Percentiles rank a stretch among this genome's conserved stretches.
These are phyloP conservation scores for Beroe ovata DNA, from an alignment of 37 sponge, comb jelly and placozoan genomes.

Conservation along the genomic window DNA sequence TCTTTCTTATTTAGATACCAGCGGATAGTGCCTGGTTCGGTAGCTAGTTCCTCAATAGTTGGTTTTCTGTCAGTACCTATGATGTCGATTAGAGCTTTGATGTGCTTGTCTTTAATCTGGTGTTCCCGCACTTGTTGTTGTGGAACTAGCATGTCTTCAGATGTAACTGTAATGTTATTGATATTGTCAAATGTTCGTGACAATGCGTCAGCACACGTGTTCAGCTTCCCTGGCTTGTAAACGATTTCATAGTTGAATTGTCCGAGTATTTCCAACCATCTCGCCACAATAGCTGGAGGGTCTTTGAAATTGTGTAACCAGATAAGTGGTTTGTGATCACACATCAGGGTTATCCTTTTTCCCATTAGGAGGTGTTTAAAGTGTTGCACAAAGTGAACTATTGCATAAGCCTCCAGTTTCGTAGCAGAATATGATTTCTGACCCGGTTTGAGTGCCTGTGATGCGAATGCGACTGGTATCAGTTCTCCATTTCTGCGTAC, in stretches of 20 bases:
- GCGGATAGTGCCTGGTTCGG: background rate
- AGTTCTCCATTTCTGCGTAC: background rate
- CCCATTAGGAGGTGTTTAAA: background rate
- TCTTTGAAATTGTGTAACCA: background rate
- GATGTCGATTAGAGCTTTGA: background rate
- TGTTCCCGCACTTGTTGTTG: background rate
- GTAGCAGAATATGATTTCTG: slow-evolving; percentile 5
- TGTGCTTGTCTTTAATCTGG: background rate
- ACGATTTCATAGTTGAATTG: slow-evolving; percentile 10
- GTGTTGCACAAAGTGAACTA: slow-evolving; percentile 3
- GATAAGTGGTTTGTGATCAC: background rate
- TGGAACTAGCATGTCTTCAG: background rate
- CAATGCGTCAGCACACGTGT: background rate
- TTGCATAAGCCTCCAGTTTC: background rate
- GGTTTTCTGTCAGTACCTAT: background rate
- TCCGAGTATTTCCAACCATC: background rate
- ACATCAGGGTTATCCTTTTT: background rate
- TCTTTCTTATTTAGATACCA: background rate
- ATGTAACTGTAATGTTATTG: background rate
- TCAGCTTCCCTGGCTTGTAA: background rate
- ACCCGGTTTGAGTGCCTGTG: background rate
- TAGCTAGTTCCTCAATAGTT: background rate
- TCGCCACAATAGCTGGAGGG: background rate
- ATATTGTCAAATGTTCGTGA: background rate
- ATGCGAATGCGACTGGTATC: background rate